phyloP scores from a whole-genome alignment of 1,140 invertebrate species.

The Triops cancriformis region DNA sequence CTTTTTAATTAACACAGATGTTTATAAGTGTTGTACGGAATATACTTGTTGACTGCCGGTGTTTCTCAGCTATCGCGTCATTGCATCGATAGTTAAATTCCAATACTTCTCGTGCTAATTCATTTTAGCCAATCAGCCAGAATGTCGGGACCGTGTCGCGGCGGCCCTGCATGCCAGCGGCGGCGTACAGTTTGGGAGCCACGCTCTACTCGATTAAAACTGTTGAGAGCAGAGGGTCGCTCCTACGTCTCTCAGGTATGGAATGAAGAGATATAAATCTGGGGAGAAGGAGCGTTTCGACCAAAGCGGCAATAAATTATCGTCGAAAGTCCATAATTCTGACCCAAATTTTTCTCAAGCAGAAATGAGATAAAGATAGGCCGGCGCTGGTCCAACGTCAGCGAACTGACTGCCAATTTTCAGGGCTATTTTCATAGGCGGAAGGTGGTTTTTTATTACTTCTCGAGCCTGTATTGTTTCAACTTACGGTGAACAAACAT shows the following conservation, averaged over 20 bases:
- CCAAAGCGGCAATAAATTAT: not conserved
- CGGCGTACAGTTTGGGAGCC: too few species aligned
- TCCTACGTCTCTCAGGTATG: not conserved
- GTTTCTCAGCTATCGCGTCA: too few species aligned
- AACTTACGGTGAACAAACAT: not conserved
- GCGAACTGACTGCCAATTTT: constrained; percentile 4
- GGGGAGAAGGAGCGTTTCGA: not conserved
- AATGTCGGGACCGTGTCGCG: too few species aligned
- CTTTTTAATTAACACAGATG: too few species aligned
- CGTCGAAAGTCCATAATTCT: not conserved
- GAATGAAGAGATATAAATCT: not conserved
- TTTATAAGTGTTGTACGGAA: too few species aligned
- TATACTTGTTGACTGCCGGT: too few species aligned
- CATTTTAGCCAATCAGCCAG: too few species aligned
- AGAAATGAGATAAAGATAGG: constrained; percentile 14
- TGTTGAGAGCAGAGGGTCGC: not conserved
- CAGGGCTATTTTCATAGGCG: constrained; percentile 4
- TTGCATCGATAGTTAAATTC: too few species aligned
- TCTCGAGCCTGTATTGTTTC: not conserved
- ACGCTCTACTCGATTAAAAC: not conserved
- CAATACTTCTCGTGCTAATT: too few species aligned
- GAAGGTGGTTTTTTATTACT: not conserved
- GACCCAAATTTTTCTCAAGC: constrained; percentile 1
- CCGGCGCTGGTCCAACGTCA: not conserved
- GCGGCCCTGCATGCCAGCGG: too few species aligned